These are phyloP conservation scores for Oscheius sp. DNA, from an alignment of 2,888 invertebrate genomes.

Conservation along the genomic window DNA sequence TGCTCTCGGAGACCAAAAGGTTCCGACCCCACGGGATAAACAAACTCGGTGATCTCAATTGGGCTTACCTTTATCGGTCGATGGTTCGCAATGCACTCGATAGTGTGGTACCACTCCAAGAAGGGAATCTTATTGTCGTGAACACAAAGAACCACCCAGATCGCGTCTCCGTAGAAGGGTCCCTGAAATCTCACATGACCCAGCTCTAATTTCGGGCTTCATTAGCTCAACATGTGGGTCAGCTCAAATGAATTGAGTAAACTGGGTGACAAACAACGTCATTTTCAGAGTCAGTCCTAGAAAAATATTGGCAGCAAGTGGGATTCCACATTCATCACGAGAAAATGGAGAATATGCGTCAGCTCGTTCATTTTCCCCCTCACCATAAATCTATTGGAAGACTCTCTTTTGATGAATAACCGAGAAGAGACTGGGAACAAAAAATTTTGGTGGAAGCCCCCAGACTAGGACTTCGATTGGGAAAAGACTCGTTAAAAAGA, in stretches of 20 bases:
- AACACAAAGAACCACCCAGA: constrained; percentile 55
- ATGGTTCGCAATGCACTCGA: constrained; percentile 38
- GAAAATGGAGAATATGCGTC: too few relatives aligned
- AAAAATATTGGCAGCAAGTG: too few relatives aligned
- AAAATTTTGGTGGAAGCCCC: constrained; percentile 11
- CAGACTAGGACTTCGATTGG: constrained; percentile 14
- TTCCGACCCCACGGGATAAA: not conserved
- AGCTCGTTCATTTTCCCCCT: too few relatives aligned
- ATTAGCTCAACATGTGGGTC: too few relatives aligned
- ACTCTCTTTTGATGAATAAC: too few relatives aligned
- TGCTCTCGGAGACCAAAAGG: constrained; percentile 5
- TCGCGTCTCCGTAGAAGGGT: constrained; percentile 43
- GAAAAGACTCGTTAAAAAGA: constrained; percentile 25
- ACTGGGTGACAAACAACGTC: too few relatives aligned
- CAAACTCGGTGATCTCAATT: not conserved
- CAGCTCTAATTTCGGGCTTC: too few relatives aligned
- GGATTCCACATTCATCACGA: too few relatives aligned
- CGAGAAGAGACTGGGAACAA: too few relatives aligned
- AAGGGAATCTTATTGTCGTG: constrained; percentile 47
- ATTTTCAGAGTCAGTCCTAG: too few relatives aligned
- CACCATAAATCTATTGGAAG: too few relatives aligned
- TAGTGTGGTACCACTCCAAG: constrained; percentile 50
- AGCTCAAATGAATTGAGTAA: too few relatives aligned
- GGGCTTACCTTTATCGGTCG: constrained; percentile 40
- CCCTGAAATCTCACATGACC: constrained; percentile 37